These are phyloP conservation scores for Bombus balteatus DNA, from an alignment of 1,140 invertebrate genomes.

Conservation along the genomic window DNA sequence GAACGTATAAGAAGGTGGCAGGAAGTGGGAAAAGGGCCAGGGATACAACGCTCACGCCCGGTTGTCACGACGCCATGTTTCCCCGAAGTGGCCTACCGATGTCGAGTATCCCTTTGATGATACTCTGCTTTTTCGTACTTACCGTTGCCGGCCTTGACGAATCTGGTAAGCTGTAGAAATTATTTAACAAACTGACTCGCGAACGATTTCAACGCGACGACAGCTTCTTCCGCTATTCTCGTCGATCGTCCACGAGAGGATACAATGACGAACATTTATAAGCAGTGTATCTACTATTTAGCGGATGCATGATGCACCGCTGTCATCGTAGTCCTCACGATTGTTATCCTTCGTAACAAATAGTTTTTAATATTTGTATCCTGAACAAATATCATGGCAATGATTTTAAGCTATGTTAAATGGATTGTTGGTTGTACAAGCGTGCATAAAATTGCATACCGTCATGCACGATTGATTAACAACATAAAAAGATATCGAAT, in stretches of 20 bases:
- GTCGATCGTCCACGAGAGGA: background rate
- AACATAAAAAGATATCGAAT: conserved; percentile 23
- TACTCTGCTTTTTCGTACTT: conserved; percentile 63
- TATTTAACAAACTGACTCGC: background rate
- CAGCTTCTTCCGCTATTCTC: background rate
- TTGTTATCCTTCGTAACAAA: background rate
- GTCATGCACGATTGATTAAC: conserved; percentile 42
- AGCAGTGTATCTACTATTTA: conserved; percentile 4
- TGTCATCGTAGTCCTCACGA: conserved; percentile 11
- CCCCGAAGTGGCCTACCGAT: conserved; percentile 68
- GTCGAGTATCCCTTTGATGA: conserved; percentile 64
- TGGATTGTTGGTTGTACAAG: background rate
- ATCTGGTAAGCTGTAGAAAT: conserved; percentile 65
- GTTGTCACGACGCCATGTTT: conserved; percentile 78
- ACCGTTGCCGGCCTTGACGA: conserved; percentile 62
- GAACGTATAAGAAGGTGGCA: conserved; percentile 31
- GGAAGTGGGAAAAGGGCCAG: conserved; percentile 54
- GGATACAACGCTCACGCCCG: conserved; percentile 68
- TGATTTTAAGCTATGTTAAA: background rate
- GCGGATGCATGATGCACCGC: conserved; percentile 8
- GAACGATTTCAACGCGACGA: background rate
- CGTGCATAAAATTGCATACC: conserved; percentile 16
- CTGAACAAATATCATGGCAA: background rate
- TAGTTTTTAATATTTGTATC: background rate
- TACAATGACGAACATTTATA: conserved; percentile 1